Evolutionary conservation across 2,113 vertebrate species (phyloP).

Genomic region (Circaetus gallicus): DNA sequence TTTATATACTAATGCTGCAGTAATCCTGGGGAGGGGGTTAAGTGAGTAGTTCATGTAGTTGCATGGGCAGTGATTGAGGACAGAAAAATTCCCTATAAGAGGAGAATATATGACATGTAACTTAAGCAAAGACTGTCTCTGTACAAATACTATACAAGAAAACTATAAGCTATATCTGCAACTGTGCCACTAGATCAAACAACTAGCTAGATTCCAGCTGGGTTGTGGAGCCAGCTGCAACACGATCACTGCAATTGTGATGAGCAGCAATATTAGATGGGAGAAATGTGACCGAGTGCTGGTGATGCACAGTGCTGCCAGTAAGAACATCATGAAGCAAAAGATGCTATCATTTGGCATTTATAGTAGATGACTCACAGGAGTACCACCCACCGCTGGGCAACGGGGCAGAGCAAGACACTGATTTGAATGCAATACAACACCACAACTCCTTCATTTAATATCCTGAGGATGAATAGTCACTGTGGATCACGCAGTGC

Average conservation of each 20-base stretch:
- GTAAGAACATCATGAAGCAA: conserved; percentile 38
- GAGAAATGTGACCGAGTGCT: conserved; percentile 27
- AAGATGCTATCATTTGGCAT: conserved; percentile 58
- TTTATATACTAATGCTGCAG: not conserved
- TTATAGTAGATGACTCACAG: conserved; percentile 57
- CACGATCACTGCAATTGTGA: not conserved
- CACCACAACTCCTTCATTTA: conserved; percentile 7
- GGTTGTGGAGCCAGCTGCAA: not conserved
- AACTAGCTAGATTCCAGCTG: not conserved
- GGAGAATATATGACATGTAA: not conserved
- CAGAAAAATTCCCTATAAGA: not conserved
- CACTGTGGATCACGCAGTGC: not conserved
- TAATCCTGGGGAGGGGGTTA: not conserved
- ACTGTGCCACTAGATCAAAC: not conserved
- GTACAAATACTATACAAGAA: not conserved
- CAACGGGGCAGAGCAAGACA: conserved; percentile 6
- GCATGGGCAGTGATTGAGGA: not conserved
- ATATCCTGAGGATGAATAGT: not conserved
- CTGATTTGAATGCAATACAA: conserved; percentile 37
- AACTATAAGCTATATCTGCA: not conserved
- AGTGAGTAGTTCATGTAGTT: not conserved
- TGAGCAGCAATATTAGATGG: not conserved
- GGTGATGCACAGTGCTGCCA: not conserved
- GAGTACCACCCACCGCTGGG: conserved; percentile 24
- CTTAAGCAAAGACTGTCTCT: not conserved